Evolutionary conservation across 2,888 invertebrate genomes (phyloP), one percentile per base, ranked within the genome.

Genomic region (Zele albiditarsus): DNA sequence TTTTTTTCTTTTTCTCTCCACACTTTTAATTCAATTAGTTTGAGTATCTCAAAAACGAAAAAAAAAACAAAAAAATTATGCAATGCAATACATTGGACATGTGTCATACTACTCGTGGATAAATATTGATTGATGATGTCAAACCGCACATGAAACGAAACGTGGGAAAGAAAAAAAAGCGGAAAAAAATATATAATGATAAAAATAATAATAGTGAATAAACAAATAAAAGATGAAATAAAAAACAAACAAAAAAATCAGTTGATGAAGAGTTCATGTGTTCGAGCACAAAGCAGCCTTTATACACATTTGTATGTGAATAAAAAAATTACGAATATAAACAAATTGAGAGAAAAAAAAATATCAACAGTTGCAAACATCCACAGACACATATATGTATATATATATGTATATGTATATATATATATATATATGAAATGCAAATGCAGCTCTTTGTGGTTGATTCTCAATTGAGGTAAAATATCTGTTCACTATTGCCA

Each of bases 391-490:
- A 42, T 33, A 8, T 3, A 33, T 33, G 8, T 33, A 8, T 3
- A n/a, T n/a, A n/a, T n/a, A n/a, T n/a, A n/a, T n/a, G n/a, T n/a
- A n/a, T n/a, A n/a, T n/a, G n/a, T n/a, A n/a, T n/a, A n/a, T n/a
- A n/a, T n/a, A n/a, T n/a, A n/a, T n/a, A n/a, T n/a, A n/a, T n/a
- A 46, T 46, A 46, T 46, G 10, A 10, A 46, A 53, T 2, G 53
- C 53, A 53, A 53, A 53, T 53, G 53, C 2, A 23, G 20, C 20
- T 20, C 53, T 53, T 53, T 20, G 53, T 20, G 53, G 53, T 53
- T 53, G 53, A 53, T 53, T 53, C 20, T 53, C 53, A 20, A 53
- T 53, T 53, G 53, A 53, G 53, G 53, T 53, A 53, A 53, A 53
- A 53, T 20, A 53, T 53, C 20, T 53, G 6, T 53, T n/a, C 20